These are phyloP conservation scores for Perca flavescens DNA, from an alignment of 2,113 vertebrate species.

Conservation along the genomic window DNA sequence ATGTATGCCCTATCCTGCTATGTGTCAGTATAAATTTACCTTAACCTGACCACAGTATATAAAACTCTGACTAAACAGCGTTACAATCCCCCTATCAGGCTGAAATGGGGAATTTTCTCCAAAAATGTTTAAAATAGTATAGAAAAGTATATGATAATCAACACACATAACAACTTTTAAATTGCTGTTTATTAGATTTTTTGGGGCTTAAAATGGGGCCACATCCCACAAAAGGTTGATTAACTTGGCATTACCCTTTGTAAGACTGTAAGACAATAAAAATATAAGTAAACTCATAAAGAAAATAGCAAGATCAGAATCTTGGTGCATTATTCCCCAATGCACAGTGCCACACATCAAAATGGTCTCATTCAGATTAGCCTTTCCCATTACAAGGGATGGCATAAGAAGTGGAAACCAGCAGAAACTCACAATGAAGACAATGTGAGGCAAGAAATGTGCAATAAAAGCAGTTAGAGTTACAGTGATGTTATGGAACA, in stretches of 20 bases:
- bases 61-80: not conserved
- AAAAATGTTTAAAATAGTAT: not conserved
- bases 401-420: conserved; percentile 49
- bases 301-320: not conserved
- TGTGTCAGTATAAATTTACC: conserved; percentile 18
- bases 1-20: conserved; percentile 3
- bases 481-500: conserved; percentile 58
- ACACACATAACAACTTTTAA: not conserved
- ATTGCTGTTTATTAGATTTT: not conserved
- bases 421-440: conserved; percentile 37
- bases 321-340: not conserved
- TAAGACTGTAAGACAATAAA: conserved; percentile 7
- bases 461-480: conserved; percentile 46
- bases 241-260: not conserved
- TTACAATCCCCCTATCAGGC: not conserved
- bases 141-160: not conserved
- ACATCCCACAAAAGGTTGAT: conserved; percentile 6
- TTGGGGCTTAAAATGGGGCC: conserved; percentile 1
- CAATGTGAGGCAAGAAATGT: conserved; percentile 51
- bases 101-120: not conserved
- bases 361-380: not conserved
- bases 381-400: no score
- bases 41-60: not conserved
- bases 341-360: not conserved
- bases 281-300: not conserved